Percentiles rank a stretch among this genome's conserved stretches.
Evolutionary conservation across 2,888 invertebrate species (phyloP).

Genomic region (Agrochola circellaris): DNA sequence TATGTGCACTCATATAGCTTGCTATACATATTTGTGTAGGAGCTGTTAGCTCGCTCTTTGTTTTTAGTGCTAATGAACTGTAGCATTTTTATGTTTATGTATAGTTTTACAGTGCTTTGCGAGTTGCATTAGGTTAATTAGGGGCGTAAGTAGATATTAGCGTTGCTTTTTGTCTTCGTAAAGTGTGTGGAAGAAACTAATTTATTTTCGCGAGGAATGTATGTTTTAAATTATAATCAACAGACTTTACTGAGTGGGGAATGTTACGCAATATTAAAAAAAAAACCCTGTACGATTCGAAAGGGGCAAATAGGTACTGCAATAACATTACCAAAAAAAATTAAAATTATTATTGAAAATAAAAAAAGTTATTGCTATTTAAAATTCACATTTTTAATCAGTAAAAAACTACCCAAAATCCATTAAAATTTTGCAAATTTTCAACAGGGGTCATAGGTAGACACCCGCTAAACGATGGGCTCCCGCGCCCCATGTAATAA

Average conservation of each 20-base stretch:
- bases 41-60: conserved; percentile 1
- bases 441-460: too few relatives aligned
- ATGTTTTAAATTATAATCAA: conserved; percentile 2
- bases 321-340: too few relatives aligned
- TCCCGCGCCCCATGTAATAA: too few relatives aligned
- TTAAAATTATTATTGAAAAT: too few relatives aligned
- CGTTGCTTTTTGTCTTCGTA: conserved; percentile 10
- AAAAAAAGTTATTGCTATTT: too few relatives aligned
- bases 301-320: too few relatives aligned
- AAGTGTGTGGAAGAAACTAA: background rate
- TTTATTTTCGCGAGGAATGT: background rate
- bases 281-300: too few relatives aligned
- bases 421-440: too few relatives aligned
- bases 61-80: background rate
- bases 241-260: background rate
- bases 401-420: too few relatives aligned
- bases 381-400: too few relatives aligned
- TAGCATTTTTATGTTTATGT: conserved; percentile 26
- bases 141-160: conserved; percentile 4
- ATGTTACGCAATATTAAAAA: too few relatives aligned
- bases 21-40: conserved; percentile 30
- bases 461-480: too few relatives aligned
- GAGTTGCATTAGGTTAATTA: conserved; percentile 49
- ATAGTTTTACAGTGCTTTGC: conserved; percentile 33
- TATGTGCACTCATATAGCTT: background rate